Conservation (phyloP, 2,797 vertebrate genomes). For the Rhyacichthys aspro region DNA sequence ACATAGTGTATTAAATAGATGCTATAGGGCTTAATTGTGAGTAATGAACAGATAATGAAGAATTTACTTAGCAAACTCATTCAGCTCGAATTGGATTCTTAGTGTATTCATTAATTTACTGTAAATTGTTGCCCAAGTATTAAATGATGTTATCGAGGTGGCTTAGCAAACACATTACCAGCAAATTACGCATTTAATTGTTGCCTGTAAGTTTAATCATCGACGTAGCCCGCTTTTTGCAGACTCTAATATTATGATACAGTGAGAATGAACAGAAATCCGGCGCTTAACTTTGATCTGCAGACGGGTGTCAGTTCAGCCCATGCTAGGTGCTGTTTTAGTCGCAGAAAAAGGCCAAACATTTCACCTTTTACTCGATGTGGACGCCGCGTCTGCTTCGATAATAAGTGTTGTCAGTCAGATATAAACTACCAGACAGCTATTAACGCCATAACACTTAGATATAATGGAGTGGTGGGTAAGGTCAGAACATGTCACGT, state of each 20-base stretch:
- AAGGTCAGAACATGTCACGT: not conserved
- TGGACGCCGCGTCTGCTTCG: not conserved
- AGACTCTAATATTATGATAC: no score
- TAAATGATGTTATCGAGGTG: conserved; percentile 61
- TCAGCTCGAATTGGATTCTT: conserved; percentile 51
- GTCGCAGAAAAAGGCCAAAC: not conserved
- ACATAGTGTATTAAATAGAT: conserved; percentile 39
- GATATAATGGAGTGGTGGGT: not conserved
- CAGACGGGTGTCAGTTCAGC: not conserved
- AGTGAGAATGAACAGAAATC: not conserved
- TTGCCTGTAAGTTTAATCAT: conserved; percentile 68
- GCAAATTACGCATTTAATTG: conserved; percentile 68
- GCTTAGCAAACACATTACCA: conserved; percentile 67
- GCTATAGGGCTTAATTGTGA: conserved; percentile 57
- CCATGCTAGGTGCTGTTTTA: not conserved
- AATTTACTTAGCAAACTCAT: conserved; percentile 40
- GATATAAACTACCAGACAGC: not conserved
- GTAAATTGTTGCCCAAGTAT: conserved; percentile 67
- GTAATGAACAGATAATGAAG: conserved; percentile 74
- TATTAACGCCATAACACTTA: conserved; percentile 1
- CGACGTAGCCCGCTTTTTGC: not conserved
- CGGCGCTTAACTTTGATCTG: not conserved
- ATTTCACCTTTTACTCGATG: not conserved
- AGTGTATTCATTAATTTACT: conserved; percentile 71
- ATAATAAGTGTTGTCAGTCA: not conserved